Evolutionary conservation across 2,797 vertebrate species (phyloP).

Genomic region (Karalla daura): DNA sequence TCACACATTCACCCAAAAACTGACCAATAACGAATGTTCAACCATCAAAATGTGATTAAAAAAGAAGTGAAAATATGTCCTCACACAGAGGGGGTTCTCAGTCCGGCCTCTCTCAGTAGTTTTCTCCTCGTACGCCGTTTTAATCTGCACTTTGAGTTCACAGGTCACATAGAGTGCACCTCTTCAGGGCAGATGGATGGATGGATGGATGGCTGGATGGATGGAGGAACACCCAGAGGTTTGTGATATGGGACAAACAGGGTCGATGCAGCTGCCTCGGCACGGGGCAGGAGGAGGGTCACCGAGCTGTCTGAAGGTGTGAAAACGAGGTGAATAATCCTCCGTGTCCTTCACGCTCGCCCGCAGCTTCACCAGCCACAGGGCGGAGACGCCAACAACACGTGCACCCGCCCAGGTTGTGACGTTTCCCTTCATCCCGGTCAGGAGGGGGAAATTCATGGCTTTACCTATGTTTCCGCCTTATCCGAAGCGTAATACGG

Average conservation of each 20-base stretch:
- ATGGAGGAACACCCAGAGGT: neutral
- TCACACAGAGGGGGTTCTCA: neutral
- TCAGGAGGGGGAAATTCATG: constrained; percentile 1
- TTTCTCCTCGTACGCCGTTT: neutral
- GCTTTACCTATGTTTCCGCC: constrained; percentile 14
- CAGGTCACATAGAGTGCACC: neutral
- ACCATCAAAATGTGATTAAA: neutral
- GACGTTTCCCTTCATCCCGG: neutral
- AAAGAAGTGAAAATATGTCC: neutral
- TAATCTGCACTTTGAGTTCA: neutral
- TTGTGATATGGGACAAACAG: neutral
- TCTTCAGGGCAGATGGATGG: neutral
- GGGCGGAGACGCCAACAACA: too few relatives aligned
- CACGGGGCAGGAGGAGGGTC: neutral
- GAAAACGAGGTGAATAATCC: neutral
- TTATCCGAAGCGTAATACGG: constrained; percentile 32
- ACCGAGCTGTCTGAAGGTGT: neutral
- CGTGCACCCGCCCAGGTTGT: too few relatives aligned
- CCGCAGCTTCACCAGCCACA: too few relatives aligned
- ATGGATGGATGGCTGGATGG: too few relatives aligned
- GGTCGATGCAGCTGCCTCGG: neutral
- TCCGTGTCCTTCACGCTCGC: too few relatives aligned
- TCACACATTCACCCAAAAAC: neutral
- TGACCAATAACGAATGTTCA: neutral
- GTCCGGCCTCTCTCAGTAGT: neutral